These are phyloP conservation scores for Fulica atra DNA, from an alignment of 2,113 vertebrate genomes.

Conservation along the genomic window DNA sequence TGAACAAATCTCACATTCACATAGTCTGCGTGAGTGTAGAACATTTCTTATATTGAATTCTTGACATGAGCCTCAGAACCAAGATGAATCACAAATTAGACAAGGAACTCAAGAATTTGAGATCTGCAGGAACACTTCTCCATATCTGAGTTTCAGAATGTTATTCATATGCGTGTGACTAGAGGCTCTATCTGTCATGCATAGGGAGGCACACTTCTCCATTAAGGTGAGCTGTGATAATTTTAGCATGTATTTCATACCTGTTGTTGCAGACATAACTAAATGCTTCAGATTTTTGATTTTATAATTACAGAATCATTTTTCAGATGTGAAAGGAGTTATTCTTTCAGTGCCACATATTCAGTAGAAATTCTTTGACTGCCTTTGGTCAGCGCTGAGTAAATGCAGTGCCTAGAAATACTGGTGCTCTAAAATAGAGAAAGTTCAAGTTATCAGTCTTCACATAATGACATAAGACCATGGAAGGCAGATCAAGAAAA, in stretches of 20 bases:
- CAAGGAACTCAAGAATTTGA: neutral
- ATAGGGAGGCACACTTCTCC: neutral
- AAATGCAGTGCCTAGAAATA: neutral
- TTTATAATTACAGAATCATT: neutral
- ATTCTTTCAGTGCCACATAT: neutral
- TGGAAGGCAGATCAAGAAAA: neutral
- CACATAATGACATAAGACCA: neutral
- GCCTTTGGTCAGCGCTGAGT: neutral
- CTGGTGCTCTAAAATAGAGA: neutral
- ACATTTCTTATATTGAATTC: neutral
- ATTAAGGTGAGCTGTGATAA: neutral
- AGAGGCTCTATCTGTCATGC: neutral
- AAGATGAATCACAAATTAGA: conserved; percentile 1
- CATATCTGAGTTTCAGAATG: neutral
- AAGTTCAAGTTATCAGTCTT: neutral
- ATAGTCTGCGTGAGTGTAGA: neutral
- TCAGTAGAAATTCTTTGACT: neutral
- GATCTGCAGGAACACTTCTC: neutral
- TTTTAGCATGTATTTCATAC: neutral
- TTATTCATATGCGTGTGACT: neutral
- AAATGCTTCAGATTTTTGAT: neutral
- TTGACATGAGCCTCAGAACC: neutral
- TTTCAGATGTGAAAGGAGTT: neutral
- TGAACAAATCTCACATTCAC: conserved; percentile 10
- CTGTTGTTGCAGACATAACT: neutral